Percentiles rank a stretch among this genome's conserved stretches.
Evolutionary conservation across 1,140 invertebrate species (phyloP).

Genomic region (Steinernema feltiae): DNA sequence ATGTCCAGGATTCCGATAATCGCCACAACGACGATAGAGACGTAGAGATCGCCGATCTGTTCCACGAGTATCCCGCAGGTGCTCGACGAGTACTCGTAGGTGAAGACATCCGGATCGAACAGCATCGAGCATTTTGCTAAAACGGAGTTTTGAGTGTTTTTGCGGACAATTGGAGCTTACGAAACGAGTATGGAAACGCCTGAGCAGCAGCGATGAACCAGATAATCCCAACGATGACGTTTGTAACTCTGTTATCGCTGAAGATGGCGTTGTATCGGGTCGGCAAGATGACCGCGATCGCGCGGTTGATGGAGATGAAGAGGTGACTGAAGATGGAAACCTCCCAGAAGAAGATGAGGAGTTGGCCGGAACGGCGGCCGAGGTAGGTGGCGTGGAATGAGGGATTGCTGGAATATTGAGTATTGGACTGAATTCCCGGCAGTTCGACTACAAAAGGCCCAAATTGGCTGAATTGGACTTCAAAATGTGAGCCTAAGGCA

Average conservation of each 20-base stretch:
- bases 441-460: too few relatives aligned
- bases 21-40: neutral
- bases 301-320: neutral
- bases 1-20: neutral
- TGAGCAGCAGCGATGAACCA: neutral
- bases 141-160: neutral
- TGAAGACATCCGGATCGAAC: neutral
- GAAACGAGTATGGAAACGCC: neutral
- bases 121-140: neutral
- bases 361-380: neutral
- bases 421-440: neutral
- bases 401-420: neutral
- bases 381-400: neutral
- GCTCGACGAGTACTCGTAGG: conserved; percentile 5
- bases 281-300: neutral
- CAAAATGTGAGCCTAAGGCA: too few relatives aligned
- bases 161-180: too few relatives aligned
- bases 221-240: neutral
- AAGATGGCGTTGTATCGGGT: neutral
- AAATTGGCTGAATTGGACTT: too few relatives aligned
- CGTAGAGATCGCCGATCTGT: neutral
- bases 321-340: neutral
- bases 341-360: conserved; percentile 2
- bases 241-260: neutral
- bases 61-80: neutral